A percentile compares a stretch with the other conserved stretches of the same genome.
phyloP scores from a whole-genome alignment of 2,888 invertebrate genomes.

The Drosophila emarginata region DNA sequence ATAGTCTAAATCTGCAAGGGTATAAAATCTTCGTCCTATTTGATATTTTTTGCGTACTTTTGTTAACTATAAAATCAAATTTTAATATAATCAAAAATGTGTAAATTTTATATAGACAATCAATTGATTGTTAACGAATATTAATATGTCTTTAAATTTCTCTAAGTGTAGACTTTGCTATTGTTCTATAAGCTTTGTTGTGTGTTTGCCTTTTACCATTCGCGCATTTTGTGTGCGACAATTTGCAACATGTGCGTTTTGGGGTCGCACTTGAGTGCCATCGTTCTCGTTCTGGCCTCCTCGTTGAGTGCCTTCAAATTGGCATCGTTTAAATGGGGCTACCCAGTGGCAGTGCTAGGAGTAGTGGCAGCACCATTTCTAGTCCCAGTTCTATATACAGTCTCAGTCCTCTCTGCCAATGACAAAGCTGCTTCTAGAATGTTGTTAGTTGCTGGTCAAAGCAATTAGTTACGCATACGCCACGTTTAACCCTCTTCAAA shows the following conservation, averaged over 20 bases:
- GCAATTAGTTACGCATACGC: constrained; percentile 56
- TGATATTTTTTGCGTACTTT: no score
- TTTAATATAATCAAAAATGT: no score
- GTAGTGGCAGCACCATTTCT: neutral
- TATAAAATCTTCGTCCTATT: no score
- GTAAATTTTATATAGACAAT: no score
- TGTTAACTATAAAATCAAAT: no score
- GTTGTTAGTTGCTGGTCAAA: constrained; percentile 55
- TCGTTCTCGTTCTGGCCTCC: neutral
- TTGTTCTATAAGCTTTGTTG: neutral
- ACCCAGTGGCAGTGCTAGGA: constrained; percentile 3
- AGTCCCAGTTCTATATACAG: neutral
- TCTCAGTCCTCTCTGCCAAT: neutral
- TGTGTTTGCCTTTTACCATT: constrained; percentile 1
- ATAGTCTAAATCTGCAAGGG: no score
- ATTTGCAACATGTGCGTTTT: constrained; percentile 64
- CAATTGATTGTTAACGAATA: no score
- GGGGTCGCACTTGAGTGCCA: constrained; percentile 44
- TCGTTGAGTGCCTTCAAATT: constrained; percentile 51
- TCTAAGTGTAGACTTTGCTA: constrained; percentile 2
- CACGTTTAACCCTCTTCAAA: constrained; percentile 16
- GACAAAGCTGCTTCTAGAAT: constrained; percentile 15
- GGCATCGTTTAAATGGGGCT: constrained; percentile 56
- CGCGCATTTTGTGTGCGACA: constrained; percentile 58
- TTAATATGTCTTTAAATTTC: neutral